A percentile compares a stretch with the other conserved stretches of the same genome.
Conservation (phyloP, 2,888 invertebrate species). For the Folsomia candida region DNA sequence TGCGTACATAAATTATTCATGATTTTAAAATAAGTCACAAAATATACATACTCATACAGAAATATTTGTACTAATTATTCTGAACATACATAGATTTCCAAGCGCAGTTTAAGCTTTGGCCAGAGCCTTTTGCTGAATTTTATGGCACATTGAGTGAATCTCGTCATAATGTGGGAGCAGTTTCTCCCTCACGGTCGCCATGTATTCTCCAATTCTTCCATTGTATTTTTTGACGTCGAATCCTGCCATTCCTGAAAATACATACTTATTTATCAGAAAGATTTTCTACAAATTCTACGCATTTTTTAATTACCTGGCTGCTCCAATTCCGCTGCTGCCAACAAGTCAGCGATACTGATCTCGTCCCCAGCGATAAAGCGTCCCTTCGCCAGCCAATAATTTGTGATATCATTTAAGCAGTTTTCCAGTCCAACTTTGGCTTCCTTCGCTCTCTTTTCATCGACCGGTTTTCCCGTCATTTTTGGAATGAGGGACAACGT, state of each 20-base stretch:
- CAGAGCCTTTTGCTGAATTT: slow-evolving; percentile 4
- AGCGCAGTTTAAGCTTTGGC: no score
- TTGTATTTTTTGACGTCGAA: slow-evolving; percentile 33
- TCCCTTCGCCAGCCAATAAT: slow-evolving; percentile 37
- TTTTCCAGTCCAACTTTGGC: slow-evolving; percentile 17
- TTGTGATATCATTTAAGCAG: slow-evolving; percentile 29
- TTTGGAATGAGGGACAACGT: slow-evolving; percentile 60
- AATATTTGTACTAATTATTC: no score
- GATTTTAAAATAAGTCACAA: no score
- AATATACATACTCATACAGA: no score
- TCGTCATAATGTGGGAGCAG: slow-evolving; percentile 40
- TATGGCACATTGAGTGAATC: slow-evolving; percentile 17
- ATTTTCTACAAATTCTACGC: no score
- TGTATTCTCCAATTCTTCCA: slow-evolving; percentile 29
- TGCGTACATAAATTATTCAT: no score
- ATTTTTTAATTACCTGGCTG: no score
- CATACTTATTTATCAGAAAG: no score
- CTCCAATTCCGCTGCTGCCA: slow-evolving; percentile 38
- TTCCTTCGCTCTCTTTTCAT: slow-evolving; percentile 23
- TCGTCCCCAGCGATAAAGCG: slow-evolving; percentile 33
- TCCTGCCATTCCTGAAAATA: slow-evolving; percentile 30
- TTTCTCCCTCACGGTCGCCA: no score
- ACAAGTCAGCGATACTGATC: slow-evolving; percentile 38
- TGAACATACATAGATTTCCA: no score
- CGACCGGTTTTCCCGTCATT: slow-evolving; percentile 54